Evolutionary conservation across 2,797 vertebrate species (phyloP), one percentile per base, ranked within the genome.

Genomic region (Garrulus glandarius): DNA sequence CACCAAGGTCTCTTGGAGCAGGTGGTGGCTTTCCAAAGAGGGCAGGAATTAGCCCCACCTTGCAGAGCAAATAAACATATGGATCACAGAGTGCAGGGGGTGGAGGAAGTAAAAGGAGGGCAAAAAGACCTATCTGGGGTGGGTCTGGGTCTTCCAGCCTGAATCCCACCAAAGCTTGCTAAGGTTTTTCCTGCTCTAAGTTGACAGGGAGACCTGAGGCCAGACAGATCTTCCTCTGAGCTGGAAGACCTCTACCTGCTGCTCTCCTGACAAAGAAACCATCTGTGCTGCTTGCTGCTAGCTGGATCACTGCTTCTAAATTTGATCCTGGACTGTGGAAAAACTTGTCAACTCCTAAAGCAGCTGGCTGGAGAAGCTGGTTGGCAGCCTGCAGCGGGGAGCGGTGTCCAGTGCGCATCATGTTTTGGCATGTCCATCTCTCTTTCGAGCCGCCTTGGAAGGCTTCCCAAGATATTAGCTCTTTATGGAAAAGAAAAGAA

Each of bases 201-300:
- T 50, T 30, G 27, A 36, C 2, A 18, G 39, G 29, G 46, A 65
- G 49, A 79, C 11, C 32, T 10, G 32, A 56, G 41, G 32, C 32
- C 70, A 74, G 89, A 26, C 13, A 3, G 64, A 10, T 3, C n/a
- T 3, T 36, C 20, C 47, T 55, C 50, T 3, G 67, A 52, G 84
- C 55, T 83, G 92, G 56, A 91, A 77, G 71, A 41, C 27, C 15
- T 41, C 8, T 64, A 57, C 81, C 70, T 92, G 74, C 80, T 76
- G 70, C 92, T 90, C 6, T 84, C 59, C 77, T 92, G 81, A 93
- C 77, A 91, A 43, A 72, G 70, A 96, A 94, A 95, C 81, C 90
- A 84, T 92, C 93, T 94, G 92, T 52, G 27, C 5, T 20, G 50
- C 85, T 93, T 13, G 6, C 79, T 82, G 55, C 83, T 82, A 8